Evolutionary conservation across 2,113 vertebrate species (phyloP), one percentile per base, ranked within the genome.

Genomic region (Paradisaea rubra): DNA sequence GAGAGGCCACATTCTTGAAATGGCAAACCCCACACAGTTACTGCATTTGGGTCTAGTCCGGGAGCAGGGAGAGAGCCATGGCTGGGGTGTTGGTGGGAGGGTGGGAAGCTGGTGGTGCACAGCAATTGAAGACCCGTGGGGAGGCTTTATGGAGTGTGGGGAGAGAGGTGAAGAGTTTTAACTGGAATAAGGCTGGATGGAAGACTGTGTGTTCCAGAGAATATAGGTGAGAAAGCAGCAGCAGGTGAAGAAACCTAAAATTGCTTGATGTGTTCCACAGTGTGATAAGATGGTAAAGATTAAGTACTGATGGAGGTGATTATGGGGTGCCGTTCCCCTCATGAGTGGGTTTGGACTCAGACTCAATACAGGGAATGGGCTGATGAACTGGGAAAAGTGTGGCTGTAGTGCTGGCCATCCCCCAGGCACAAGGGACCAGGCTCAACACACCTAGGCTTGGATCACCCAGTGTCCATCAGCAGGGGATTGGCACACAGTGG

Each of bases 121-220:
- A 30, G 50, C 25, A n/a, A 6, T 16, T 24, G 6, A 15, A 49
- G 66, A n/a, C 4, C 3, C 0, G 0, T 59, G 65, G 16, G 37
- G 42, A 66, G 24, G 27, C 21, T 70, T 72, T 41, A 18, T 41
- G 31, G 15, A 28, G 9, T 5, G 13, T 21, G 2, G 8, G 45
- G 39, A 33, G 37, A 64, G 28, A 57, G 20, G 25, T 37, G 45
- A 65, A 66, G 56, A 49, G 20, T 50, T 57, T 53, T 45, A 65
- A 9, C 21, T 80, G 57, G 10, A 68, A 8, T 22, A 60, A 71
- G 63, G 49, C 44, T 47, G 37, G 6, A 2, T 4, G 59, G 50
- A 63, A 61, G 42, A 3, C 3, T 22, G 2, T 13, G 2, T 33
- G 5, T 16, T 21, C 10, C 45, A 35, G 28, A 61, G 15, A 25